Evolutionary conservation across 1,140 invertebrate genomes (phyloP).

Genomic region (Magallana ariakensis): DNA sequence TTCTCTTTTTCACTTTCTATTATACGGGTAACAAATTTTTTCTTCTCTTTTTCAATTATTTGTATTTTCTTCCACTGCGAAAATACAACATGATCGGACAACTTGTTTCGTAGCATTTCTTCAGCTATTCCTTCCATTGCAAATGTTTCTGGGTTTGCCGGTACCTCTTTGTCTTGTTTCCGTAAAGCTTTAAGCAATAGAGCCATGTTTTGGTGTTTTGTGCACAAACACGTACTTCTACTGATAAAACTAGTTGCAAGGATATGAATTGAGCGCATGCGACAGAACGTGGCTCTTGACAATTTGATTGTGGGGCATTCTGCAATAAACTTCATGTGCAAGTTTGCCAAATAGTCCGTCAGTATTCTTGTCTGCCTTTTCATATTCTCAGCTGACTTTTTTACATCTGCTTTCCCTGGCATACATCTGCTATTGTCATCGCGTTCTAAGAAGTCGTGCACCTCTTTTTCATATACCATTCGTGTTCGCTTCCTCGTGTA

Average conservation of each 20-base stretch:
- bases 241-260: constrained; percentile 43
- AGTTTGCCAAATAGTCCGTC: constrained; percentile 61
- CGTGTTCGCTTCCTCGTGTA: constrained; percentile 3
- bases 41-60: constrained; percentile 41
- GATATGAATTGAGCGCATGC: constrained; percentile 50
- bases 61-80: constrained; percentile 26
- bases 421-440: constrained; percentile 56
- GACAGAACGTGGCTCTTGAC: constrained; percentile 51
- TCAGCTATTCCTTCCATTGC: background rate
- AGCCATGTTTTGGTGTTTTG: constrained; percentile 61
- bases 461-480: constrained; percentile 9
- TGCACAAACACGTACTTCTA: constrained; percentile 57
- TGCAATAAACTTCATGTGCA: constrained; percentile 51
- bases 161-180: constrained; percentile 32
- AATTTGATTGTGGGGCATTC: constrained; percentile 56
- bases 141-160: constrained; percentile 53
- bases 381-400: constrained; percentile 20
- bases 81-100: no score
- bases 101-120: background rate
- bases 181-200: constrained; percentile 42
- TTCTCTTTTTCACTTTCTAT: constrained; percentile 26
- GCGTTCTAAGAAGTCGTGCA: constrained; percentile 52
- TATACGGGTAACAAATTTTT: constrained; percentile 44
- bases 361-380: constrained; percentile 53
- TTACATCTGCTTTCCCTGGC: constrained; percentile 56